phyloP scores from a whole-genome alignment of 2,888 invertebrate species.

The Mesorhabditis sp. region DNA sequence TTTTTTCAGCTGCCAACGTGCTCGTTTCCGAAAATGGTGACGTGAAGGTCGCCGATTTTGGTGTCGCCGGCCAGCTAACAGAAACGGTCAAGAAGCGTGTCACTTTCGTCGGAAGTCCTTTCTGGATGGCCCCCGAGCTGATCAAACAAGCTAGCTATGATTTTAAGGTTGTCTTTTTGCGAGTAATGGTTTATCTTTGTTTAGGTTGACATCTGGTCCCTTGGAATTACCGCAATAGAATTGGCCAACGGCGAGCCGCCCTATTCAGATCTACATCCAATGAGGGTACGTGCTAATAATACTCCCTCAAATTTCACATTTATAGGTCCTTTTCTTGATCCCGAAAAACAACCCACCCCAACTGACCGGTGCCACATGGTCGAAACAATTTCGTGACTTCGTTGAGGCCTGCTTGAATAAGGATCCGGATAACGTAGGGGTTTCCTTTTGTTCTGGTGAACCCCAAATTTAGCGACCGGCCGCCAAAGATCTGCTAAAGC shows the following conservation, averaged over 20 bases:
- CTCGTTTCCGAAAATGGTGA: constrained; percentile 95
- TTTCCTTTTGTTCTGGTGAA: not conserved
- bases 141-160: constrained; percentile 83
- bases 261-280: constrained; percentile 87
- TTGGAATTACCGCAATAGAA: constrained; percentile 93
- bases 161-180: constrained; percentile 18
- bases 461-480: constrained; percentile 76
- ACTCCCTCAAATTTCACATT: not conserved
- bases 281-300: constrained; percentile 60
- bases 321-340: constrained; percentile 14
- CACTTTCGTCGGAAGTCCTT: constrained; percentile 82
- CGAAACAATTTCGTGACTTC: constrained; percentile 85
- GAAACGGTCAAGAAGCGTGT: constrained; percentile 80
- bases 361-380: constrained; percentile 82
- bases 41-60: constrained; percentile 94
- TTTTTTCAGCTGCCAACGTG: constrained; percentile 80
- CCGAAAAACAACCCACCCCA: constrained; percentile 87
- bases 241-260: constrained; percentile 92
- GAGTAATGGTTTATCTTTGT: not conserved
- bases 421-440: constrained; percentile 91
- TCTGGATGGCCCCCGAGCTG: constrained; percentile 96
- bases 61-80: constrained; percentile 83
- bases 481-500: constrained; percentile 91
- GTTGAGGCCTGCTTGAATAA: constrained; percentile 95
- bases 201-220: constrained; percentile 86